Evolutionary conservation across 2,888 invertebrate species (phyloP).

Genomic region (Seladonia tumulorum): DNA sequence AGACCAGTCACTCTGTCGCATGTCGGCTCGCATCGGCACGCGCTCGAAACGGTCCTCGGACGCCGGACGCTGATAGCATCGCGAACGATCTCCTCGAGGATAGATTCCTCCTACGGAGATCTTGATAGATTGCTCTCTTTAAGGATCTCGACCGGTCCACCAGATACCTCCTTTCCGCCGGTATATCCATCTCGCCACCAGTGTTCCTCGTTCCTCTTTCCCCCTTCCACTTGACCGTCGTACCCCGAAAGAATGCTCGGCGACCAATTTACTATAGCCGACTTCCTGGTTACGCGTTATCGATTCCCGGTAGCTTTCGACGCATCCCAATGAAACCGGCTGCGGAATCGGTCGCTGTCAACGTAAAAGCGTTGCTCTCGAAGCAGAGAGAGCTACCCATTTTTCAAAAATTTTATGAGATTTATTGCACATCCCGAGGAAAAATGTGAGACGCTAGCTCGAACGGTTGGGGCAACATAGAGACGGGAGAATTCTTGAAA

Average conservation of each 20-base stretch:
- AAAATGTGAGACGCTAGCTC: too few relatives aligned
- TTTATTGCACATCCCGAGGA: neutral
- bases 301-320: slow-evolving; percentile 59
- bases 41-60: slow-evolving; percentile 32
- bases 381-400: slow-evolving; percentile 19
- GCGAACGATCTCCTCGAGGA: slow-evolving; percentile 38
- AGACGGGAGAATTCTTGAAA: too few relatives aligned
- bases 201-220: neutral
- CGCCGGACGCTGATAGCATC: slow-evolving; percentile 38
- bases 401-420: too few relatives aligned
- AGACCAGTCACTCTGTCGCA: slow-evolving; percentile 7
- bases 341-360: slow-evolving; percentile 26
- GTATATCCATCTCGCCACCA: neutral
- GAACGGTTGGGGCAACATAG: too few relatives aligned
- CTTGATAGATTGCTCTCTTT: slow-evolving; percentile 10
- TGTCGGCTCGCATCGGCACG: slow-evolving; percentile 39
- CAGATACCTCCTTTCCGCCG: neutral
- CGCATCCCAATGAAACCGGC: slow-evolving; percentile 61
- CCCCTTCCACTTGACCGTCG: neutral
- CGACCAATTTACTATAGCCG: slow-evolving; percentile 24
- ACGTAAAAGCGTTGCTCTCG: neutral
- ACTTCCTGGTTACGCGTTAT: slow-evolving; percentile 67
- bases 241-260: slow-evolving; percentile 28
- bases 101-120: slow-evolving; percentile 23
- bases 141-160: neutral